Evolutionary conservation across 1,140 invertebrate genomes (phyloP).

Genomic region (Drosophila auraria): DNA sequence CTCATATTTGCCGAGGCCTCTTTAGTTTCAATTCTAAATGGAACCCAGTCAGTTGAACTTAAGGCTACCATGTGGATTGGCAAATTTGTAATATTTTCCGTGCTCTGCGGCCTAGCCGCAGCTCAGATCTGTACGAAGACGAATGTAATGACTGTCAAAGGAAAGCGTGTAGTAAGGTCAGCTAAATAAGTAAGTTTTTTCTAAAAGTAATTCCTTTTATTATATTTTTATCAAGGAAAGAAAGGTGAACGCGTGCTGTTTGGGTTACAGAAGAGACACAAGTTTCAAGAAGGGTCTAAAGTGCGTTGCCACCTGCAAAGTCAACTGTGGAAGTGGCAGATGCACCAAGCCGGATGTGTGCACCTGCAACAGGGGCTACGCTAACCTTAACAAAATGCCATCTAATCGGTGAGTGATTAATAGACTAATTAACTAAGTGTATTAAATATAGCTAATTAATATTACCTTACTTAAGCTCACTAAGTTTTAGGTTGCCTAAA

Average conservation of each 20-base stretch:
- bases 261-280: conserved; percentile 2
- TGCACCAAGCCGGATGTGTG: conserved; percentile 43
- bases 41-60: conserved; percentile 11
- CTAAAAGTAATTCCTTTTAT: background rate
- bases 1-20: conserved; percentile 20
- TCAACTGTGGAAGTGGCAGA: conserved; percentile 21
- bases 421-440: no score
- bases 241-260: conserved; percentile 15
- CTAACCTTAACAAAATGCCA: conserved; percentile 24
- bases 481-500: no score
- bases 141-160: fast-evolving
- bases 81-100: conserved; percentile 26
- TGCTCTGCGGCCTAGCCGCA: conserved; percentile 18
- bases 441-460: no score
- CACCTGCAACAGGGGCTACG: conserved; percentile 32
- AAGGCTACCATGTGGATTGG: conserved; percentile 35
- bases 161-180: background rate
- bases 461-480: no score
- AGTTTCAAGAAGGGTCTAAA: fast-evolving
- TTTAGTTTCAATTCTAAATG: conserved; percentile 44
- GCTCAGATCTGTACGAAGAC: conserved; percentile 7
- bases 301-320: conserved; percentile 20
- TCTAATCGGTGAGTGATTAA: conserved; percentile 29
- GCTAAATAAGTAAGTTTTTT: background rate
- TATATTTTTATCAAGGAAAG: background rate